A percentile compares a stretch with the other conserved stretches of the same genome.
phyloP scores from a whole-genome alignment of 2,113 vertebrate species.

The Paratilapia polleni region DNA sequence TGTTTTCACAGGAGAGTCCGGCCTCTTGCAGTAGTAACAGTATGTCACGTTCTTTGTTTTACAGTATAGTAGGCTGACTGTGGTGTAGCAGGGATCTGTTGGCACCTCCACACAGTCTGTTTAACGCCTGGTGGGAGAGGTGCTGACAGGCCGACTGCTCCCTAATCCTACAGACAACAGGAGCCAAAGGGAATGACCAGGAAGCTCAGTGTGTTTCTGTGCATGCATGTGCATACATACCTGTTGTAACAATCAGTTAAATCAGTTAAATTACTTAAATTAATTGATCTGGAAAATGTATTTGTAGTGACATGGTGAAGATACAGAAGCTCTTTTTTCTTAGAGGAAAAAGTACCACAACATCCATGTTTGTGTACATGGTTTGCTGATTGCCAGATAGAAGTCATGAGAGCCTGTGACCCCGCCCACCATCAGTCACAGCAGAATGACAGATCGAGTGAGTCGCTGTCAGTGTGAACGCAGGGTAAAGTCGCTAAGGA shows the following conservation, averaged over 20 bases:
- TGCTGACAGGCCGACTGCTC: conserved; percentile 71
- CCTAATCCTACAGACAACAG: conserved; percentile 66
- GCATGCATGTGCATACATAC: neutral
- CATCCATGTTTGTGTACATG: neutral
- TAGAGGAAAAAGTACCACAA: neutral
- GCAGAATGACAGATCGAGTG: neutral
- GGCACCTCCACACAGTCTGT: conserved; percentile 71
- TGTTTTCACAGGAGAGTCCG: conserved; percentile 13
- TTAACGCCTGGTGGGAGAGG: conserved; percentile 78
- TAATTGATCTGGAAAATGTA: neutral
- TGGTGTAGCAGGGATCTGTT: conserved; percentile 59
- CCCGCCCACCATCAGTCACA: conserved; percentile 18
- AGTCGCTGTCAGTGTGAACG: conserved; percentile 10
- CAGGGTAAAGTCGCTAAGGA: conserved; percentile 11
- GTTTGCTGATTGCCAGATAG: neutral
- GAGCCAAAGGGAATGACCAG: conserved; percentile 62
- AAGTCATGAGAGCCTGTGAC: neutral
- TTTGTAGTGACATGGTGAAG: neutral
- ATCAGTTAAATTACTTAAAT: no score
- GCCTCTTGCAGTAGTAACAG: conserved; percentile 40
- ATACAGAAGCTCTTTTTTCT: neutral
- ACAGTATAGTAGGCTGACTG: conserved; percentile 48
- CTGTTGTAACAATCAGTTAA: fast-evolving
- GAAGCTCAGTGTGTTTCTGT: conserved; percentile 16
- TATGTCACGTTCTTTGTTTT: conserved; percentile 46